phyloP scores from a whole-genome alignment of 2,888 invertebrate genomes.

The Myathropa florea region DNA sequence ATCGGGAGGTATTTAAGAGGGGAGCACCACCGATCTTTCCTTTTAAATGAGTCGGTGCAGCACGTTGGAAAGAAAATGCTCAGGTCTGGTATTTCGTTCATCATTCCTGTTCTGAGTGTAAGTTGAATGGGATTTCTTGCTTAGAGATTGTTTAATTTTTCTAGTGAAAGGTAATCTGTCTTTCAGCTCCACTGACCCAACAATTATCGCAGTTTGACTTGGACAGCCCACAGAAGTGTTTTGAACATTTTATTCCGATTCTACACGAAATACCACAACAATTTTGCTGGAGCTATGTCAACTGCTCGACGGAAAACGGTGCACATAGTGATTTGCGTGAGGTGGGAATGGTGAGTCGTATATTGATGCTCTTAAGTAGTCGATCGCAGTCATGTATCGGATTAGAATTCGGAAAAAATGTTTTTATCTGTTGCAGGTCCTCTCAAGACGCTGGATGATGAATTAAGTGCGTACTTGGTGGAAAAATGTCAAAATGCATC shows the following conservation, averaged over 20 bases:
- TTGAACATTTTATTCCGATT: neutral
- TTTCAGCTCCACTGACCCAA: neutral
- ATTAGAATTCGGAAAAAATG: conserved; percentile 1
- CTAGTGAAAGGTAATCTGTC: neutral
- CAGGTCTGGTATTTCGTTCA: neutral
- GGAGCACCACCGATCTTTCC: neutral
- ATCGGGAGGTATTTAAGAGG: neutral
- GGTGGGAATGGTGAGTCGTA: neutral
- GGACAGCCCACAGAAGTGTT: neutral
- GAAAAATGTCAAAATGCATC: conserved; percentile 38
- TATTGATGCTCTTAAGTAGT: neutral
- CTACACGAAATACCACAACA: neutral
- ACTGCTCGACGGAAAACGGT: neutral
- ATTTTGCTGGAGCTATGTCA: conserved; percentile 5
- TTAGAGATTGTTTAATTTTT: neutral
- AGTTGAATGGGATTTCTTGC: neutral
- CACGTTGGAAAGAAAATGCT: neutral
- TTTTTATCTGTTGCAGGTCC: neutral
- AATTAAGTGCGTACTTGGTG: neutral
- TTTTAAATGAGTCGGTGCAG: neutral
- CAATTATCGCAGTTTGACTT: neutral
- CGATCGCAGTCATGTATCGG: neutral
- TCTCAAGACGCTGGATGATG: neutral
- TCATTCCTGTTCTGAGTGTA: neutral
- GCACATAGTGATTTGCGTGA: neutral